phyloP scores from a whole-genome alignment of 2,113 vertebrate genomes.

The Bos indicus region DNA sequence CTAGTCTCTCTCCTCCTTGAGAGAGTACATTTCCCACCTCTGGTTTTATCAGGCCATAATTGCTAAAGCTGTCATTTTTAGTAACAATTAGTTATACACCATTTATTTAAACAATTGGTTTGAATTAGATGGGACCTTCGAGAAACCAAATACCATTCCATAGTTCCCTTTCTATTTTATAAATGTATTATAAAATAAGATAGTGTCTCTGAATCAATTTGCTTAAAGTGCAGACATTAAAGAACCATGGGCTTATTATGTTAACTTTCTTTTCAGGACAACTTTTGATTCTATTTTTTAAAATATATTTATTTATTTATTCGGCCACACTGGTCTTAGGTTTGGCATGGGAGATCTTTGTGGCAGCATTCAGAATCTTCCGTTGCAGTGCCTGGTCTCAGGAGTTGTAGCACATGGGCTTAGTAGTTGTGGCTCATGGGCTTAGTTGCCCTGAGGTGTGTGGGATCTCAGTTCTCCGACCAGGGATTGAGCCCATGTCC shows the following conservation, averaged over 20 bases:
- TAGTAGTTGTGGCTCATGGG: neutral
- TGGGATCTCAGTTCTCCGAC: neutral
- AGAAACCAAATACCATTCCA: neutral
- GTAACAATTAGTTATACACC: neutral
- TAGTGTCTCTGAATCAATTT: neutral
- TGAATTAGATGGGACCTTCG: neutral
- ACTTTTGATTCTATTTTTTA: neutral
- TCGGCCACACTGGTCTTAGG: neutral
- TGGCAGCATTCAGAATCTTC: neutral
- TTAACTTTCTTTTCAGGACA: neutral
- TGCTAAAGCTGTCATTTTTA: neutral
- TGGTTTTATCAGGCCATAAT: neutral
- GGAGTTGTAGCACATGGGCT: neutral
- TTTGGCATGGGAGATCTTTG: fast-evolving
- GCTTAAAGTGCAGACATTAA: neutral
- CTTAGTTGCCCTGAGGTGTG: neutral
- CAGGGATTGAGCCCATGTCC: neutral
- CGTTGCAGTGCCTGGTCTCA: neutral
- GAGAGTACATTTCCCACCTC: neutral
- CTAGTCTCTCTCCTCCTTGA: neutral
- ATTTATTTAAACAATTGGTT: neutral
- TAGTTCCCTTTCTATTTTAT: neutral
- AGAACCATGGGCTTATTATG: neutral
- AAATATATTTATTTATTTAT: neutral
- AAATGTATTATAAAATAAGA: neutral